These are phyloP conservation scores for Burhinus bistriatus DNA, from an alignment of 2,113 vertebrate genomes.

Conservation along the genomic window DNA sequence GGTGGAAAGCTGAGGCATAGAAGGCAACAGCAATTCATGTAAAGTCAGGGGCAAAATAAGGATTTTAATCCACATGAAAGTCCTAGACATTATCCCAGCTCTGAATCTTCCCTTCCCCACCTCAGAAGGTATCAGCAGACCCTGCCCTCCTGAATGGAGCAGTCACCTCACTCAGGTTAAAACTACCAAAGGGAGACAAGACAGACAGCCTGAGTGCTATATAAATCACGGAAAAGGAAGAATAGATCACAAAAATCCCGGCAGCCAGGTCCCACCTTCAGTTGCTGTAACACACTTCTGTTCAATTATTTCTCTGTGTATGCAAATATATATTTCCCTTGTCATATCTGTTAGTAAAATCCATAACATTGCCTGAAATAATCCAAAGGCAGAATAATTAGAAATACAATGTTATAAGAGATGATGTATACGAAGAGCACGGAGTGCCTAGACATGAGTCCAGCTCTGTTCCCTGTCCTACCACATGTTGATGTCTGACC, in stretches of 20 bases:
- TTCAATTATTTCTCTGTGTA: not conserved
- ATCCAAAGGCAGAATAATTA: not conserved
- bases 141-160: not conserved
- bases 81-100: not conserved
- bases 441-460: not conserved
- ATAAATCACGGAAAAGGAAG: not conserved
- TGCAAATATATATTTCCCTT: not conserved
- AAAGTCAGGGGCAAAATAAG: not conserved
- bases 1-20: not conserved
- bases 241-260: not conserved
- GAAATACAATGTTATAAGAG: not conserved
- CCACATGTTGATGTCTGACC: conserved; percentile 1
- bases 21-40: not conserved
- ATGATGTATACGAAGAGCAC: not conserved
- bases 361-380: not conserved
- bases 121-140: not conserved
- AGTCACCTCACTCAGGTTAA: not conserved
- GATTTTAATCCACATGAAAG: not conserved
- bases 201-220: not conserved
- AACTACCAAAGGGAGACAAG: not conserved
- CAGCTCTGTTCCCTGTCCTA: not conserved
- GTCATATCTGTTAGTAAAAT: not conserved
- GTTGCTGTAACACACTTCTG: not conserved
- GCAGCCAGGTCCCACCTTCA: not conserved
- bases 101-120: not conserved